Conservation (phyloP, 1,140 invertebrate genomes). For the Drosophila burlai region DNA sequence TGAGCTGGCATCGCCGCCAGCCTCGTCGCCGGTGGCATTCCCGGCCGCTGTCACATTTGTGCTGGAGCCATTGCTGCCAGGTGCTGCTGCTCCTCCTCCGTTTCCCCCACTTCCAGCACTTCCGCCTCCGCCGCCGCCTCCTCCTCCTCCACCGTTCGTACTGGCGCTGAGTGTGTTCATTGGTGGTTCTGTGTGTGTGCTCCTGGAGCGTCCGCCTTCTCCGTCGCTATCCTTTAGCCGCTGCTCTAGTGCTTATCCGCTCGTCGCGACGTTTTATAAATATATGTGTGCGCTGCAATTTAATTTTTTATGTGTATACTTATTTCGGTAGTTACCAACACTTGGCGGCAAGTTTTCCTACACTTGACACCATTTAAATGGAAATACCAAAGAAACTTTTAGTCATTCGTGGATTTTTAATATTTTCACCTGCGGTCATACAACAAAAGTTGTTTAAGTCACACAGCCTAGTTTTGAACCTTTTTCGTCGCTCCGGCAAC, state of each 20-base stretch:
- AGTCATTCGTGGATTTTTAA: neutral
- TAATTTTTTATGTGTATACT: conserved; percentile 79
- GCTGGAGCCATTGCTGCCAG: conserved; percentile 39
- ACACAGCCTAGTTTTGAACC: neutral
- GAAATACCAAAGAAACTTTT: neutral
- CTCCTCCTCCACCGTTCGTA: conserved; percentile 60
- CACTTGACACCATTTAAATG: neutral
- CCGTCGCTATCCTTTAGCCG: conserved; percentile 33
- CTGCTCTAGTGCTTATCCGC: conserved; percentile 21
- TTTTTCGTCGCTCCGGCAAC: neutral
- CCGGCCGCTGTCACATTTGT: conserved; percentile 52
- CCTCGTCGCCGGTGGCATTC: conserved; percentile 75
- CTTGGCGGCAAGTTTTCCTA: neutral
- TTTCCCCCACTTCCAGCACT: conserved; percentile 33
- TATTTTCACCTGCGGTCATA: neutral
- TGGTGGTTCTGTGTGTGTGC: conserved; percentile 52
- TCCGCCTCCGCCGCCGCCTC: conserved; percentile 39
- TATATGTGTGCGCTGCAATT: conserved; percentile 64
- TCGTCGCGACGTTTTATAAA: conserved; percentile 49
- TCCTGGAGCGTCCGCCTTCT: conserved; percentile 30
- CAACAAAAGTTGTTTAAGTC: neutral
- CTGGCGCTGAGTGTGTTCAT: conserved; percentile 70
- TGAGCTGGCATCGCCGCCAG: conserved; percentile 86
- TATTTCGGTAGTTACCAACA: conserved; percentile 11
- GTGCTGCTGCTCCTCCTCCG: conserved; percentile 31